Conservation (phyloP, 2,113 vertebrate genomes). For the Saimiri boliviensis region DNA sequence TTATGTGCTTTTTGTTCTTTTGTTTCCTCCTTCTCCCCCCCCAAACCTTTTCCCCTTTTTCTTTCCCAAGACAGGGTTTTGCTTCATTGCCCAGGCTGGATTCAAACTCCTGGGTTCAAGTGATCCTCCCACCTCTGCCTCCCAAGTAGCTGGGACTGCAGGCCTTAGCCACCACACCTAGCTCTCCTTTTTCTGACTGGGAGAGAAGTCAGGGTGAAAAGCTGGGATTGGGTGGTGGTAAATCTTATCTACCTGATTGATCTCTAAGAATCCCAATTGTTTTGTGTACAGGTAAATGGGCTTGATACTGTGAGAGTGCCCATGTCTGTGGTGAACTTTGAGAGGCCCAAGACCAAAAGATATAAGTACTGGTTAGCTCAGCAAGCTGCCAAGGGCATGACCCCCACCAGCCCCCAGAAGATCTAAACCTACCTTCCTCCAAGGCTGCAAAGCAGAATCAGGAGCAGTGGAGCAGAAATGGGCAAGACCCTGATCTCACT, state of each 20-base stretch:
- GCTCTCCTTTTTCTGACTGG: neutral
- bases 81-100: neutral
- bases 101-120: neutral
- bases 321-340: conserved; percentile 85
- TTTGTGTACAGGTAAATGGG: conserved; percentile 88
- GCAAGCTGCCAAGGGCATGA: conserved; percentile 33
- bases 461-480: neutral
- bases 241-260: neutral
- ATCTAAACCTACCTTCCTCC: neutral
- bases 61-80: neutral
- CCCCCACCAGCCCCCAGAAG: neutral
- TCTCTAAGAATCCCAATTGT: neutral
- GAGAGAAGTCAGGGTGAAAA: neutral
- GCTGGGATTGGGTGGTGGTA: neutral
- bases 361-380: conserved; percentile 69
- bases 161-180: neutral
- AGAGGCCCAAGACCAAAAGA: conserved; percentile 78
- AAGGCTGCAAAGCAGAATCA: neutral
- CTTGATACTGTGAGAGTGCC: conserved; percentile 89
- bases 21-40: neutral
- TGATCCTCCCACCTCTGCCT: neutral
- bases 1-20: neutral
- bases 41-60: neutral
- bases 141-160: neutral
- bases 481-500: neutral